Evolutionary conservation across 2,888 invertebrate species (phyloP), one percentile per base, ranked within the genome.

Genomic region (Dynastes hyllus): DNA sequence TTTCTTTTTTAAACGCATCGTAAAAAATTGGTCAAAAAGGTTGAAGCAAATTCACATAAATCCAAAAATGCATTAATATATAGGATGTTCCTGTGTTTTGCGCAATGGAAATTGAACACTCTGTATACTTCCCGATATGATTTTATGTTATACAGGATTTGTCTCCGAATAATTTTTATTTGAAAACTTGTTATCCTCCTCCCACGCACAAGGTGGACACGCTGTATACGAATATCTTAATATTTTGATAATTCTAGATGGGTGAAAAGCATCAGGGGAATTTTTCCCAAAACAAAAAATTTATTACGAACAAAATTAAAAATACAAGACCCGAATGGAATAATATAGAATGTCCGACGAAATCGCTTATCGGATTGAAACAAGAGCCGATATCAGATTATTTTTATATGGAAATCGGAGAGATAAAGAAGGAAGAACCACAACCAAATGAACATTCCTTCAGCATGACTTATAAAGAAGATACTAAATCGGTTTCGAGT

Each of bases 171-270:
- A 37, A 37, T 37, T 5, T 37, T 37, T 37, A 37, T 37, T 37
- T 37, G 32, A 37, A 37, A 37, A 37, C 22, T 22, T 37, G 32
- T 37, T 37, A 37, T 5, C 32, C 5, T 37, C 32, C 5, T 37
- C 5, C 32, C 32, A 37, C 5, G 32, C 5, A 37, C 32, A 6
- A 37, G 32, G 5, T 37, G 32, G 4, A 37, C 32, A 37, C 32
- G 5, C 45, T 45, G 8, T 1, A 45, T 5, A 45, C 8, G 9
- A 11, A 11, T 45, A 11, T 11, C 0, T 45, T 78, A 27, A 32
- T 61, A 69, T 11, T 55, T 76, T 61, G 45, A 45, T 51, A 63
- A n/a, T 81, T 83, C 71, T 45, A 84, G 82, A 78, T 81, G 55
- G 82, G 81, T 5, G 71, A 69, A 66, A 61, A 80, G 67, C 77